These are phyloP conservation scores for Tenthredo mesomela DNA, from an alignment of 2,888 invertebrate species.

Conservation along the genomic window DNA sequence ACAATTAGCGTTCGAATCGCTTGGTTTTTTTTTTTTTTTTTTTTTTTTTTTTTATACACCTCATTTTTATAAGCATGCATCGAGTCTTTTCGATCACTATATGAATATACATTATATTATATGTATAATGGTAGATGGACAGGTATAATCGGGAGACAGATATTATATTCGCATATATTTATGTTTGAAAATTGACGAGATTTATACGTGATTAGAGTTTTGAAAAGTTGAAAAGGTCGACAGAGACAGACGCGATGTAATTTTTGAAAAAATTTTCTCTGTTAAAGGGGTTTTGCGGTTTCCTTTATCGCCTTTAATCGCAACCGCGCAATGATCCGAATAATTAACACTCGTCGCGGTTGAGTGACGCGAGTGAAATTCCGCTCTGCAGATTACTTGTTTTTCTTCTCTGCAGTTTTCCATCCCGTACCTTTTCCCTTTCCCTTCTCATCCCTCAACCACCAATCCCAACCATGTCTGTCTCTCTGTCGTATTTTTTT, in stretches of 20 bases:
- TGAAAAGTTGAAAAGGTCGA: neutral
- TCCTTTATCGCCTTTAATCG: neutral
- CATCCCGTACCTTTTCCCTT: conserved; percentile 33
- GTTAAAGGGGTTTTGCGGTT: neutral
- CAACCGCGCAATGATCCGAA: conserved; percentile 21
- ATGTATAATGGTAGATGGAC: neutral
- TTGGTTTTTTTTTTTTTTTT: neutral
- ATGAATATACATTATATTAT: neutral
- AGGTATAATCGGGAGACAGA: neutral
- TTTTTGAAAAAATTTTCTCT: neutral
- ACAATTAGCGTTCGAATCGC: conserved; percentile 35
- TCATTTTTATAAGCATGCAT: conserved; percentile 22
- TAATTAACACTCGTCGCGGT: conserved; percentile 20
- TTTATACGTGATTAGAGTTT: neutral
- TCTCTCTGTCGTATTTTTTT: neutral
- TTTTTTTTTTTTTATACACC: neutral
- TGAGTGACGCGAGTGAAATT: conserved; percentile 7
- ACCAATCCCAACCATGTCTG: neutral
- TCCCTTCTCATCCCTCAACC: neutral
- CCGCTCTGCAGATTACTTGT: conserved; percentile 10
- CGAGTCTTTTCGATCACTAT: conserved; percentile 9
- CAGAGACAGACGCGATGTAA: neutral
- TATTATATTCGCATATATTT: neutral
- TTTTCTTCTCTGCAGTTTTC: conserved; percentile 39
- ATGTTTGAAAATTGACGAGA: neutral